phyloP scores from a whole-genome alignment of 2,888 invertebrate species.

The Furcula furcula region DNA sequence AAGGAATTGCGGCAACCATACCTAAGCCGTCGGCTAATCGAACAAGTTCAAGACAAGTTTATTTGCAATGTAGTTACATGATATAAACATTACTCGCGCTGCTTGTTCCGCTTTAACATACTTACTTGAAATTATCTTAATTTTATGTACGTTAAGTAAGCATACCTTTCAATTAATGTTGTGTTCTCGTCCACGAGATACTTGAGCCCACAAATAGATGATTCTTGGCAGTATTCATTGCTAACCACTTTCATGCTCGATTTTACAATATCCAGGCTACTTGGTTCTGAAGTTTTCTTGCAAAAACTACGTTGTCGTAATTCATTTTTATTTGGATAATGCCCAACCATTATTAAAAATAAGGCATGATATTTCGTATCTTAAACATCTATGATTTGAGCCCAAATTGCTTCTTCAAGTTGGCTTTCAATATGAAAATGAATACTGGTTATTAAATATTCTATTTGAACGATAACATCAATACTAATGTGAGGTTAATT shows the following conservation, averaged over 20 bases:
- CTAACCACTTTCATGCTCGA: slow-evolving; percentile 55
- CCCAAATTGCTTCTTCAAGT: slow-evolving; percentile 14
- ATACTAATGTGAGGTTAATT: slow-evolving; percentile 56
- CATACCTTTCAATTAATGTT: slow-evolving; percentile 64
- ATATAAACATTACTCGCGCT: slow-evolving; percentile 1
- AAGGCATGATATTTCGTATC: background rate
- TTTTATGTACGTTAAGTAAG: background rate
- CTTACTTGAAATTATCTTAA: background rate
- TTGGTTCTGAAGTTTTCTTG: slow-evolving; percentile 28
- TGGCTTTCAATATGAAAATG: slow-evolving; percentile 19
- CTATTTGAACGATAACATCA: slow-evolving; percentile 65
- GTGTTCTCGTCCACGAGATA: slow-evolving; percentile 64
- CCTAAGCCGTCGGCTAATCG: slow-evolving; percentile 34
- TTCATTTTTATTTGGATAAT: slow-evolving; percentile 11
- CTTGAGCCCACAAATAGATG: slow-evolving; percentile 72
- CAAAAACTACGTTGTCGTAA: slow-evolving; percentile 20
- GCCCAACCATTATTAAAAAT: slow-evolving; percentile 10
- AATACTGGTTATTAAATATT: slow-evolving; percentile 62
- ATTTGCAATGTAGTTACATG: slow-evolving; percentile 24
- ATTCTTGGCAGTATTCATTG: slow-evolving; percentile 69
- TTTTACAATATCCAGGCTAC: slow-evolving; percentile 42
- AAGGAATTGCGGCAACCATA: slow-evolving; percentile 42
- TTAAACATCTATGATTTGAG: slow-evolving; percentile 6
- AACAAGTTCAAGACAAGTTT: slow-evolving; percentile 50
- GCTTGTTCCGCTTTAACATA: background rate